Percentiles rank a stretch among this genome's conserved stretches.
phyloP scores from a whole-genome alignment of 2,888 invertebrate genomes.

The Drosophila meridiana region DNA sequence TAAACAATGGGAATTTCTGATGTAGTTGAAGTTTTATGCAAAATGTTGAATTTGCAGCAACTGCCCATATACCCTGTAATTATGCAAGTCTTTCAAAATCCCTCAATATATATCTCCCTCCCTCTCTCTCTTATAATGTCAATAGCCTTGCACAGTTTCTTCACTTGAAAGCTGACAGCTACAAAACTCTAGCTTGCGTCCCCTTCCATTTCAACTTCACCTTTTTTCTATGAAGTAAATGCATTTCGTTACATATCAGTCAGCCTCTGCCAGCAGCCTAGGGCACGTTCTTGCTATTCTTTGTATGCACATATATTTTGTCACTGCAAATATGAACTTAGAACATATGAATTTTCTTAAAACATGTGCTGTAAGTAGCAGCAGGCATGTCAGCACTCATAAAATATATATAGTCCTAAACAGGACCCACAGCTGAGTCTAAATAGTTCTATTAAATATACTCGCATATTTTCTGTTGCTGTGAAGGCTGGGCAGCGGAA shows the following conservation, averaged over 20 bases:
- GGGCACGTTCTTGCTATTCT: background rate
- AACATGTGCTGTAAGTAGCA: too few species aligned
- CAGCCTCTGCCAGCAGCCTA: background rate
- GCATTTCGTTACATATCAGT: background rate
- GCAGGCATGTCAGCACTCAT: too few species aligned
- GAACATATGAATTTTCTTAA: too few species aligned
- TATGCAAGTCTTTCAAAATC: background rate
- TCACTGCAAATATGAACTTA: too few species aligned
- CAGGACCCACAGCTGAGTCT: too few species aligned
- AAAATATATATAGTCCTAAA: too few species aligned
- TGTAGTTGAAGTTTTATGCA: conserved; percentile 14
- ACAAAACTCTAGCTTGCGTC: background rate
- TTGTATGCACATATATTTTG: too few species aligned
- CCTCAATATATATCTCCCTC: background rate
- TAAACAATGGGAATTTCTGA: conserved; percentile 44
- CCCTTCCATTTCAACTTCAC: background rate
- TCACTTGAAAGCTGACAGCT: background rate
- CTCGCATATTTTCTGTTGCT: too few species aligned
- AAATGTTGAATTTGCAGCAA: background rate
- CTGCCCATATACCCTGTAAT: background rate
- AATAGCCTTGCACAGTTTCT: background rate
- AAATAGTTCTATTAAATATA: too few species aligned
- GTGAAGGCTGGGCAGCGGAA: too few species aligned
- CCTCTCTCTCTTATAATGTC: background rate
- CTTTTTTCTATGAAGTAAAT: background rate